Conservation (phyloP, 2,113 vertebrate genomes). For the Bucco capensis region DNA sequence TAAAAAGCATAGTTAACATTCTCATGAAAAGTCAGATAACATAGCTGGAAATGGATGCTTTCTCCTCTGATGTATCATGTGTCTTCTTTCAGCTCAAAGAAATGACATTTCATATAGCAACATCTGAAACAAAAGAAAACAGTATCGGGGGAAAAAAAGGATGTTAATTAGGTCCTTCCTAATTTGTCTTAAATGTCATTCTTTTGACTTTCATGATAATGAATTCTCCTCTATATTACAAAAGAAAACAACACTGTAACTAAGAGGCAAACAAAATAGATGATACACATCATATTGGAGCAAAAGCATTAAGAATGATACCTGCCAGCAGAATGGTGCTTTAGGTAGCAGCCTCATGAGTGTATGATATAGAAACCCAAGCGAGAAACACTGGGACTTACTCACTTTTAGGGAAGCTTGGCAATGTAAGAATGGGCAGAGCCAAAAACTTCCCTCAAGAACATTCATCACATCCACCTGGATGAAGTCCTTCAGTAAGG, state of each 20-base stretch:
- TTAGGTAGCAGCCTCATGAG: accelerated
- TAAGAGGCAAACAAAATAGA: not conserved
- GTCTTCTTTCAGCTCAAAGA: not conserved
- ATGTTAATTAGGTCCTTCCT: not conserved
- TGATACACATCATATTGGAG: not conserved
- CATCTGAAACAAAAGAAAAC: not conserved
- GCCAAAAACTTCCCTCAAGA: not conserved
- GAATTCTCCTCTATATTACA: not conserved
- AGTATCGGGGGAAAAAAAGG: not conserved
- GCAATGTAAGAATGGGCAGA: not conserved
- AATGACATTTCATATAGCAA: not conserved
- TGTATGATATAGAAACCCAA: too few relatives aligned
- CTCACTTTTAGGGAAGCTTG: not conserved
- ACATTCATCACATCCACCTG: not conserved
- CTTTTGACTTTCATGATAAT: not conserved
- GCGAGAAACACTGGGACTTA: not conserved
- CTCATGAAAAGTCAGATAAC: not conserved
- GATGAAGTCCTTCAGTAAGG: too few relatives aligned
- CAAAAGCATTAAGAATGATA: not conserved
- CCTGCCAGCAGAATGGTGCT: not conserved
- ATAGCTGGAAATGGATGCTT: not conserved
- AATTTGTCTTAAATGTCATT: not conserved
- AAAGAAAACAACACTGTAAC: not conserved
- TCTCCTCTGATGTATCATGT: not conserved
- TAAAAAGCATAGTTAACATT: not conserved